phyloP scores from a whole-genome alignment of 2,797 vertebrate species.

The Tokudaia tokunoshimensis region DNA sequence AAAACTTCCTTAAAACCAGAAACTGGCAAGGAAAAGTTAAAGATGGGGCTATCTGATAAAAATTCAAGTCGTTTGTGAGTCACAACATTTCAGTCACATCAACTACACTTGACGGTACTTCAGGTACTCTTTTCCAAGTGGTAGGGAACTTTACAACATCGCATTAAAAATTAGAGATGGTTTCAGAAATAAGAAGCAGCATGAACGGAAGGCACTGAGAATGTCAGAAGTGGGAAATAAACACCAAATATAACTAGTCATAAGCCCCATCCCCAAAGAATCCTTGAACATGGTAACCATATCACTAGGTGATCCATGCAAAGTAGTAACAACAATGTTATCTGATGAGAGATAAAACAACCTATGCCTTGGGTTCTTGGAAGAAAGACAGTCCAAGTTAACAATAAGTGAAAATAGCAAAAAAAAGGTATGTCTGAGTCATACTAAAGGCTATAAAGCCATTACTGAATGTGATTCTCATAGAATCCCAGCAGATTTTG shows the following conservation, averaged over 20 bases:
- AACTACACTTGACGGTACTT: neutral
- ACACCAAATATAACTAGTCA: neutral
- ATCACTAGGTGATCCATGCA: neutral
- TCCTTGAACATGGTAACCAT: slow-evolving; percentile 17
- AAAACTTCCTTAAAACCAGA: slow-evolving; percentile 16
- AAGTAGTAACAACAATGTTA: neutral
- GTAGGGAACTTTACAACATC: neutral
- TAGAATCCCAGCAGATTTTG: neutral
- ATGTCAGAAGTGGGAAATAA: slow-evolving; percentile 10
- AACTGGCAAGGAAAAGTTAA: neutral
- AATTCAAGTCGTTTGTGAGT: slow-evolving; percentile 7
- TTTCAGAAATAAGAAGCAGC: neutral
- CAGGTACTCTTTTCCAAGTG: neutral
- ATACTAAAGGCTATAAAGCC: neutral
- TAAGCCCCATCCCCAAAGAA: slow-evolving; percentile 4
- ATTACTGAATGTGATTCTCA: neutral
- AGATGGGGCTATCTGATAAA: neutral
- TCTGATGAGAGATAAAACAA: neutral
- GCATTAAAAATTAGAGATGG: neutral
- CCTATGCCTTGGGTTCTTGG: neutral
- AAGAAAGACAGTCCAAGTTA: neutral
- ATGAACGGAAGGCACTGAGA: neutral
- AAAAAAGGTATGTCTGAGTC: slow-evolving; percentile 9
- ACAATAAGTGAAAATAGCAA: neutral
- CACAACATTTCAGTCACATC: neutral